Base-by-base conservation (phyloP, 2,113 vertebrate species). In the Vulpes ferrilata region DNA sequence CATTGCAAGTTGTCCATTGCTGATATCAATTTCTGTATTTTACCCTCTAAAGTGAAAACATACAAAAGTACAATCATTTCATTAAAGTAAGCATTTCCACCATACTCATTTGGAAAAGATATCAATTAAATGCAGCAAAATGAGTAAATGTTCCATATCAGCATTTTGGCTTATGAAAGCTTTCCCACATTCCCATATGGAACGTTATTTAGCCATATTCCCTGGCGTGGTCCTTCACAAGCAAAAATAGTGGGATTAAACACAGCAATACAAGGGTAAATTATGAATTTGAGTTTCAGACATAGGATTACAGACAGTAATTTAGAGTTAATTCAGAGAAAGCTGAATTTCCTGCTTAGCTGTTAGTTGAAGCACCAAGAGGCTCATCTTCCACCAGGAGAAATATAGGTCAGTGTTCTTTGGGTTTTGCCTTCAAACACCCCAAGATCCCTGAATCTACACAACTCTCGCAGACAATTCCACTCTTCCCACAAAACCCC, bases 391-490 rank as follows among this genome's bases (percentile, higher is more conserved):
- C 27, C 43, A 91, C 48, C 67, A 73, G 30, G 76, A 96, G 59
- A 96, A 96, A 96, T 53, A 81, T 2, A 78, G 93, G 83, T 93
- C 92, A 93, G 62, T 57, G 67, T 57, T 80, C 43, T 92, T 60
- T 43, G n/a, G 38, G 10, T 81, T 95, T 86, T 69, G 43, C 38
- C 67, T 95, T 90, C 84, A 93, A 96, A 96, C 11, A 76, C 16
- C 38, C 95, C 71, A 78, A 90, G 71, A 96, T 69, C 73, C 74
- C 82, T 48, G 60, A 92, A 48, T 90, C 80, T 64, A 92, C 64
- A 93, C 30, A 62, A 69, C 43, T 60, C 38, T 9, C 81, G 7
- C 53, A 87, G 87, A 87, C 17, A 62, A 82, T 51, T 81, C 20
- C 51, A 30, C 55, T 27, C 95, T 96, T 35, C 73, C 57, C 10